These are phyloP conservation scores for Antechinus stuartii DNA, from an alignment of 2,113 vertebrate genomes.

Conservation along the genomic window DNA sequence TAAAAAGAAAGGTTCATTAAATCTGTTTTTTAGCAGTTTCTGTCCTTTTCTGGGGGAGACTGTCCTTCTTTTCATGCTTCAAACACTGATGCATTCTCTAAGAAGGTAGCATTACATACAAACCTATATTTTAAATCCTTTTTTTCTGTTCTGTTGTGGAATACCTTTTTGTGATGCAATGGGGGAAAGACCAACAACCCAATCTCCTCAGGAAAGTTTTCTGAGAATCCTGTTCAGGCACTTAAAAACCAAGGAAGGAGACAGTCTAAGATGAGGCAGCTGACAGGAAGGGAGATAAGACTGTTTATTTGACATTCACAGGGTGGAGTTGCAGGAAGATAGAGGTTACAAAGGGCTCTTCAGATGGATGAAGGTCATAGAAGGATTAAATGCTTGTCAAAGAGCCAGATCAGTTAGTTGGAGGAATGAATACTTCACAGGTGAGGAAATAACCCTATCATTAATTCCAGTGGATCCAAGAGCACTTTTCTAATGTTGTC, in stretches of 20 bases:
- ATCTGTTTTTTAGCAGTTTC: neutral
- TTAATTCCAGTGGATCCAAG: neutral
- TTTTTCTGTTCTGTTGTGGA: neutral
- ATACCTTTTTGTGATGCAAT: neutral
- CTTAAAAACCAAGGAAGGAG: neutral
- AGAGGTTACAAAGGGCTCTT: neutral
- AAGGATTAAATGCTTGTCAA: neutral
- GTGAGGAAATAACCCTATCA: neutral
- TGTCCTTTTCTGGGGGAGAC: neutral
- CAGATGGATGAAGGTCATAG: neutral
- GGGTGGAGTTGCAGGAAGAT: neutral
- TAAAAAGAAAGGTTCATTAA: neutral
- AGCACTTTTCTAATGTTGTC: neutral
- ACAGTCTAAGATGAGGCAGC: neutral
- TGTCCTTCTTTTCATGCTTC: neutral
- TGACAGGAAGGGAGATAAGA: neutral
- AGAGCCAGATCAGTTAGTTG: neutral
- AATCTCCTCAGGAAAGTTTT: neutral
- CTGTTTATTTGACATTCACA: neutral
- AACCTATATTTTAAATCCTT: neutral
- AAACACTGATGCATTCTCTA: neutral
- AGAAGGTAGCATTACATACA: neutral
- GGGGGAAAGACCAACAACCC: neutral
- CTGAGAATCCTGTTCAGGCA: neutral
- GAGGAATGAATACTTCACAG: neutral